Percentiles rank a stretch among this genome's conserved stretches.
Evolutionary conservation across 1,140 invertebrate genomes (phyloP).

Genomic region (Bombus sylvicola): DNA sequence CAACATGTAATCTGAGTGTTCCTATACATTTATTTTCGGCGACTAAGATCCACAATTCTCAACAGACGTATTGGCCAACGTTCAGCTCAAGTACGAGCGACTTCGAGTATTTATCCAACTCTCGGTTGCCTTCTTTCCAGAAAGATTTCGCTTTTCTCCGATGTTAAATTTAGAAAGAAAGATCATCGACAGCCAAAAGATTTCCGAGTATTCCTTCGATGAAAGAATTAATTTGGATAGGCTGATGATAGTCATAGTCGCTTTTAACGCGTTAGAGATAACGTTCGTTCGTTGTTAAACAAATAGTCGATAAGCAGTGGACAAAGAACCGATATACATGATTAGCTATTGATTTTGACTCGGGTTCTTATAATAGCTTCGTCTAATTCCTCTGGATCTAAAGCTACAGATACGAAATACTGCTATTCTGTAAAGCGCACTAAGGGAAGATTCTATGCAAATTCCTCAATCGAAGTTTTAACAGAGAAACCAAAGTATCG

Average conservation of each 20-base stretch:
- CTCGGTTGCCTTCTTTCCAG: background rate
- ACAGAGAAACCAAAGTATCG: background rate
- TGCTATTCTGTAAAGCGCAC: background rate
- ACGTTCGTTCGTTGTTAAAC: background rate
- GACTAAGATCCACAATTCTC: no score
- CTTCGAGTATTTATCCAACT: no score
- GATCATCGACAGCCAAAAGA: no score
- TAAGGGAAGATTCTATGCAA: background rate
- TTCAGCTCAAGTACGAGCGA: no score
- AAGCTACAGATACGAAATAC: background rate
- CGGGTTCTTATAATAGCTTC: no score
- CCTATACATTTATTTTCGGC: no score
- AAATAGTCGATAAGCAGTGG: background rate
- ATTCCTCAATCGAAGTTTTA: conserved; percentile 18
- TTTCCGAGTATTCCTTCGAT: no score
- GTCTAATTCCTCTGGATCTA: background rate
- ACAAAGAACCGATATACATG: background rate
- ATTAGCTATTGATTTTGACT: background rate
- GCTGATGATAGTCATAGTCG: no score
- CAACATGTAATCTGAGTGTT: no score
- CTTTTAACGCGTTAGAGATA: background rate
- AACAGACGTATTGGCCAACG: no score
- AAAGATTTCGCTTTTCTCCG: background rate
- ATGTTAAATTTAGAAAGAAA: background rate
- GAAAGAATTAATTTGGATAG: no score